Percentiles rank a stretch among this genome's conserved stretches.
Evolutionary conservation across 2,113 vertebrate species (phyloP).

Genomic region (Cygnus atratus): DNA sequence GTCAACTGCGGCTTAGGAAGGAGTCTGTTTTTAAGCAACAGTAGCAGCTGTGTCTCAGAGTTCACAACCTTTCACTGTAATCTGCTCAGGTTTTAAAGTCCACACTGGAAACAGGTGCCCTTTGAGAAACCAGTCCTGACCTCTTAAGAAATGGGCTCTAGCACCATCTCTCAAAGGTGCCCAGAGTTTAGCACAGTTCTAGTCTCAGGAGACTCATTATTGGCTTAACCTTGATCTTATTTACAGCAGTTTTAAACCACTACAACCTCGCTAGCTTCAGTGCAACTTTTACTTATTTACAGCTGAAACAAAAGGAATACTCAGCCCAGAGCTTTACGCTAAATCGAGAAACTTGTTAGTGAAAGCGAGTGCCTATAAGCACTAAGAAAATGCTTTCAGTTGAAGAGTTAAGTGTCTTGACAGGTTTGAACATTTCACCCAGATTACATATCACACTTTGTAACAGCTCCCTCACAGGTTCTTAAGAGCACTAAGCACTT

Average conservation of each 20-base stretch:
- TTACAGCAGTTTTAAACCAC: slow-evolving; percentile 38
- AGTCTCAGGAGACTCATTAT: slow-evolving; percentile 43
- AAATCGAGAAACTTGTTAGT: background rate
- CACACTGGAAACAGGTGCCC: slow-evolving; percentile 41
- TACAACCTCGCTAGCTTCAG: slow-evolving; percentile 8
- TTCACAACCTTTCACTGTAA: slow-evolving; percentile 56
- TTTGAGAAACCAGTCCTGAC: slow-evolving; percentile 43
- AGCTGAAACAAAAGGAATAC: background rate
- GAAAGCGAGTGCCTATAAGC: background rate
- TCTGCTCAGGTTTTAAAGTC: slow-evolving; percentile 58
- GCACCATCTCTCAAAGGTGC: slow-evolving; percentile 29
- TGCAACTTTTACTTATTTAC: slow-evolving; percentile 26
- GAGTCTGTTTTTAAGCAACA: slow-evolving; percentile 55
- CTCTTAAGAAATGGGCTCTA: slow-evolving; percentile 30
- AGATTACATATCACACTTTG: background rate
- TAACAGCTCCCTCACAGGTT: background rate
- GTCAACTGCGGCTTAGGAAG: slow-evolving; percentile 25
- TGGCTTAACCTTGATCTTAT: slow-evolving; percentile 51
- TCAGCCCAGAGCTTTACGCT: background rate
- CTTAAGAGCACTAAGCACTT: background rate
- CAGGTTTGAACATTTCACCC: background rate
- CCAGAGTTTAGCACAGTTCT: slow-evolving; percentile 38
- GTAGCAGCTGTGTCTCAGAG: slow-evolving; percentile 32
- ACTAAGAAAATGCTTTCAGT: background rate
- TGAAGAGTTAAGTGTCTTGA: background rate